A percentile compares a stretch with the other conserved stretches of the same genome.
These are phyloP conservation scores for Mimas tiliae DNA, from an alignment of 2,888 invertebrate species.

Conservation along the genomic window DNA sequence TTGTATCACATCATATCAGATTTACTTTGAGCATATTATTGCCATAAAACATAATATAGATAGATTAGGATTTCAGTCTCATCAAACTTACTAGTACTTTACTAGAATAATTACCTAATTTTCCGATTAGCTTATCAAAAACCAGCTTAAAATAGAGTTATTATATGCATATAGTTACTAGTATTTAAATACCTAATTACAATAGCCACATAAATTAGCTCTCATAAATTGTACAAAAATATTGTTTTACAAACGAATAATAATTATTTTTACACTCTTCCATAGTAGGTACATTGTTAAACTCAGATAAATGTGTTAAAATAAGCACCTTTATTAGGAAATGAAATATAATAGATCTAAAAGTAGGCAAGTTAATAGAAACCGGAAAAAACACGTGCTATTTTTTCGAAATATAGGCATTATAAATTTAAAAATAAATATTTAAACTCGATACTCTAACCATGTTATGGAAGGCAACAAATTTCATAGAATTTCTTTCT, in stretches of 20 bases:
- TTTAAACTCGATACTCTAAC: not conserved
- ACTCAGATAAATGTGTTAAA: too few relatives aligned
- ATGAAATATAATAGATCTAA: too few relatives aligned
- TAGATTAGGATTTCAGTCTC: not conserved
- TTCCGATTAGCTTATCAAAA: not conserved
- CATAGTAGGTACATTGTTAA: too few relatives aligned
- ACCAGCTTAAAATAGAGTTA: constrained; percentile 8
- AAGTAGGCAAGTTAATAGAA: too few relatives aligned
- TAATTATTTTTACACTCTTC: too few relatives aligned
- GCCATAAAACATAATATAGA: not conserved
- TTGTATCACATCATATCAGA: constrained; percentile 1
- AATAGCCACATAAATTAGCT: not conserved
- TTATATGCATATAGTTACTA: not conserved
- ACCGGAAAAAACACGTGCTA: not conserved
- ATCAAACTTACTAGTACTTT: too few relatives aligned
- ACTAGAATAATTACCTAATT: not conserved
- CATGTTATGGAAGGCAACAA: not conserved
- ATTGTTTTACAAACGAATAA: too few relatives aligned
- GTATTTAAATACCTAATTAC: not conserved
- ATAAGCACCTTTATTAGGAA: too few relatives aligned
- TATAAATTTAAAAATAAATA: not conserved
- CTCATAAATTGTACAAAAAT: too few relatives aligned
- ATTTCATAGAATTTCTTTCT: constrained; percentile 38
- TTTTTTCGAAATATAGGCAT: constrained; percentile 13
- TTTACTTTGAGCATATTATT: not conserved